phyloP scores from a whole-genome alignment of 2,888 invertebrate genomes.

The Diabrotica balteata region DNA sequence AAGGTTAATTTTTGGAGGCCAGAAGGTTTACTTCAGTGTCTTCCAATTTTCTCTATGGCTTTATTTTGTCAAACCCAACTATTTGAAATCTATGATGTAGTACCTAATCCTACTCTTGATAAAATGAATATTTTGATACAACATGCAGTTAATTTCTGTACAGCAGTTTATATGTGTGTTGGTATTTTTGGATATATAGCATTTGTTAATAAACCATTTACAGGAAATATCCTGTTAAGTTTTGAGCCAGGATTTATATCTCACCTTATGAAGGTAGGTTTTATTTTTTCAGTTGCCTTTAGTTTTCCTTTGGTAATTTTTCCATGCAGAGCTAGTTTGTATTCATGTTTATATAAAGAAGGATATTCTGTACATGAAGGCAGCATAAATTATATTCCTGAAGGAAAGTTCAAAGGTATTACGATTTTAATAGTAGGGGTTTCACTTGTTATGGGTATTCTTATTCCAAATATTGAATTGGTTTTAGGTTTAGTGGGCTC shows the following conservation, averaged over 20 bases:
- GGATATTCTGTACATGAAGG: constrained; percentile 72
- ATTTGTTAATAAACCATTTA: constrained; percentile 77
- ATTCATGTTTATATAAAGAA: constrained; percentile 87
- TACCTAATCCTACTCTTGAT: constrained; percentile 86
- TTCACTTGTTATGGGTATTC: constrained; percentile 80
- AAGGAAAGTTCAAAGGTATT: constrained; percentile 80
- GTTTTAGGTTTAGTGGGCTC: constrained; percentile 94
- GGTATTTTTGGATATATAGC: constrained; percentile 91
- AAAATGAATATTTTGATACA: constrained; percentile 89
- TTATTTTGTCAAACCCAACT: constrained; percentile 95
- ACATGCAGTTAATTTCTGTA: constrained; percentile 90
- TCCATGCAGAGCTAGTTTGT: constrained; percentile 92
- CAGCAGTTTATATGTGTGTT: constrained; percentile 86
- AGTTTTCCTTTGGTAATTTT: constrained; percentile 97
- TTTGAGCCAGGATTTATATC: constrained; percentile 82
- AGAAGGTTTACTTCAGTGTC: constrained; percentile 85
- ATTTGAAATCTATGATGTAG: constrained; percentile 91
- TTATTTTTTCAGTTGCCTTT: constrained; percentile 92
- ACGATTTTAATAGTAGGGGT: constrained; percentile 80
- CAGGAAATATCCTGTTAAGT: constrained; percentile 90
- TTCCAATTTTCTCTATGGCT: constrained; percentile 97
- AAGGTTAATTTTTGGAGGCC: constrained; percentile 83
- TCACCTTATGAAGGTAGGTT: constrained; percentile 92
- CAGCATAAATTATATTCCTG: constrained; percentile 77
- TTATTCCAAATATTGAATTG: constrained; percentile 93